A percentile compares a stretch with the other conserved stretches of the same genome.
Conservation (phyloP, 2,888 invertebrate genomes). For the Lasioglossum villosulum region DNA sequence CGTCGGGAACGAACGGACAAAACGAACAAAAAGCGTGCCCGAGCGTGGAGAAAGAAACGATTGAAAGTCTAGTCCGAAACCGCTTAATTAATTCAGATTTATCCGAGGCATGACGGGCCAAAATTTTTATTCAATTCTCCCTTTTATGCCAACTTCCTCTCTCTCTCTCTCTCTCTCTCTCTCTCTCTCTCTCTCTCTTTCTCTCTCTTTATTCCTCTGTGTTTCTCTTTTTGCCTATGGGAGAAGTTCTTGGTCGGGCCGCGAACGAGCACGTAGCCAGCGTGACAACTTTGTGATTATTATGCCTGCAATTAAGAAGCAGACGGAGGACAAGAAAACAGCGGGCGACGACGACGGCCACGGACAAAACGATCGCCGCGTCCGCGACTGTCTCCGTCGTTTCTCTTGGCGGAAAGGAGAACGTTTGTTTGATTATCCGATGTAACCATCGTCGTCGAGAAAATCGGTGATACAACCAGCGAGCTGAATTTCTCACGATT, state of each 20-base stretch:
- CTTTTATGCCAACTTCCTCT: slow-evolving; percentile 66
- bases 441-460: slow-evolving; percentile 63
- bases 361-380: slow-evolving; percentile 22
- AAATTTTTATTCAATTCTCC: slow-evolving; percentile 79
- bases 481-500: slow-evolving; percentile 68
- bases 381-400: slow-evolving; percentile 17
- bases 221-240: not conserved
- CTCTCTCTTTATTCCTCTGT: not conserved
- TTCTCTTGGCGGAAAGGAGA: slow-evolving; percentile 39
- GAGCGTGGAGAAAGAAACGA: slow-evolving; percentile 44
- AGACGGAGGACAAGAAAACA: slow-evolving; percentile 44
- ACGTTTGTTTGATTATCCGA: slow-evolving; percentile 66
- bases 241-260: slow-evolving; percentile 36
- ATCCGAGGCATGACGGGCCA: slow-evolving; percentile 82
- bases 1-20: slow-evolving; percentile 33
- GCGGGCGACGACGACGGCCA: not conserved
- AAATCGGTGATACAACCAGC: slow-evolving; percentile 53
- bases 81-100: slow-evolving; percentile 84
- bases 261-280: slow-evolving; percentile 21
- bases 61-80: slow-evolving; percentile 76
- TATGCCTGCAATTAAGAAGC: slow-evolving; percentile 71
- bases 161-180: slow-evolving; percentile 9
- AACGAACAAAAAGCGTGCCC: slow-evolving; percentile 35
- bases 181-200: slow-evolving; percentile 11
- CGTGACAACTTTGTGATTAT: slow-evolving; percentile 67